Conservation (phyloP, 2,797 vertebrate species). For the Acipenser transmontanus region DNA sequence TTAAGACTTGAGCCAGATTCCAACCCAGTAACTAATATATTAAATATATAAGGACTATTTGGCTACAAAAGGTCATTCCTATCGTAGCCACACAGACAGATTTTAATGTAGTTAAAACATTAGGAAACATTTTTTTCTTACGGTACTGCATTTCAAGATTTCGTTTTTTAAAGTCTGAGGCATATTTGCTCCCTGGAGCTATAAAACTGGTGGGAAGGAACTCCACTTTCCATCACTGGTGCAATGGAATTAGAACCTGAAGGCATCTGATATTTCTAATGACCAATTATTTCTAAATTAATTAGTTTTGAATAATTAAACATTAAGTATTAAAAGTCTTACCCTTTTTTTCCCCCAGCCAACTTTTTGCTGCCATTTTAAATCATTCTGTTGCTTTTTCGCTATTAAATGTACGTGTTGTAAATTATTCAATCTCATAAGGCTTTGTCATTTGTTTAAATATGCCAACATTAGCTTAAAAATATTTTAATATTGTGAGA, state of each 20-base stretch:
- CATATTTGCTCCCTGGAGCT: too few relatives aligned
- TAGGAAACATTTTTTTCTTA: too few relatives aligned
- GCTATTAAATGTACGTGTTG: conserved; percentile 6
- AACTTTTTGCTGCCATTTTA: conserved; percentile 1
- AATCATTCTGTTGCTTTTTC: conserved; percentile 10
- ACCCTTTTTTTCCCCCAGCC: neutral
- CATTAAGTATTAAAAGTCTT: neutral
- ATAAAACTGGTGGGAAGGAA: neutral
- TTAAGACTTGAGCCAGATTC: too few relatives aligned
- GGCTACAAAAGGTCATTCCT: too few relatives aligned
- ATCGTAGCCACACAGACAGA: too few relatives aligned
- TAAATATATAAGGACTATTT: too few relatives aligned
- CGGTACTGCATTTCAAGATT: too few relatives aligned
- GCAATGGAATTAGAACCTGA: conserved; percentile 2
- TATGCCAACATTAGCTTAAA: neutral
- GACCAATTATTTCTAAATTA: neutral
- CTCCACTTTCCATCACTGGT: neutral
- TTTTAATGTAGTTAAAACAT: too few relatives aligned
- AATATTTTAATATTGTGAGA: neutral
- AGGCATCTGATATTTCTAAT: neutral
- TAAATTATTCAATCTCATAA: neutral
- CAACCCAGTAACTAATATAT: too few relatives aligned
- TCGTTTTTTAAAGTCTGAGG: too few relatives aligned
- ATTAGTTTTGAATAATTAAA: conserved; percentile 3
- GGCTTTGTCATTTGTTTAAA: neutral